Evolutionary conservation across 2,888 invertebrate genomes (phyloP), one percentile per base, ranked within the genome.

Genomic region (Lycophotia porphyrea): DNA sequence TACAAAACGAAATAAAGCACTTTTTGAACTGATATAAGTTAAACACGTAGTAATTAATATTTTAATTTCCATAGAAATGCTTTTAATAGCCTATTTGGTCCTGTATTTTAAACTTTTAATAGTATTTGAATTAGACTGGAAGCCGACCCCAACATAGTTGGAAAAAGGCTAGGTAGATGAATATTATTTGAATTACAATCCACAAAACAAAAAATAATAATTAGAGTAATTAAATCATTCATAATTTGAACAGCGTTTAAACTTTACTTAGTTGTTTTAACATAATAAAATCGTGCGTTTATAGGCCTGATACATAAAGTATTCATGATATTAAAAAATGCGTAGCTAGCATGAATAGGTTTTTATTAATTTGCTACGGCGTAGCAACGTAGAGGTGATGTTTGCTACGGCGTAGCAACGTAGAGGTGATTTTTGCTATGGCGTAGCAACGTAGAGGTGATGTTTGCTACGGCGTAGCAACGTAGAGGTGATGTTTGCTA

Each of bases 401-500:
- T 42, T 21, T 67, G 61, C 78, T 78, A 80, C 75, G 13, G n/a
- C 74, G 71, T 21, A 21, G n/a, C n/a, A n/a, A 4, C n/a, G n/a
- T n/a, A n/a, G n/a, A n/a, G n/a, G n/a, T n/a, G n/a, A n/a, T n/a
- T n/a, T 31, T 11, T 65, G 58, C 82, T 80, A 80, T 78, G 77
- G 52, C 77, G 79, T 69, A 80, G 70, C 78, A 1, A 15, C 47
- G 47, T 63, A 63, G 58, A 44, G 24, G 34, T 21, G 39, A 44
- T 15, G 24, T 42, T 24, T 68, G 63, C 78, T 79, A 81, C 76
- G 15, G 27, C 72, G 72, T n/a, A n/a, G 80, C 65, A 70, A n/a
- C n/a, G n/a, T n/a, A n/a, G n/a, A n/a, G n/a, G n/a, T n/a, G n/a
- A n/a, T n/a, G 15, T 31, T 11, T 65, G 58, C 82, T 80, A 80